Base-by-base conservation (phyloP, 2,113 vertebrate genomes). In the Leptosomus discolor region DNA sequence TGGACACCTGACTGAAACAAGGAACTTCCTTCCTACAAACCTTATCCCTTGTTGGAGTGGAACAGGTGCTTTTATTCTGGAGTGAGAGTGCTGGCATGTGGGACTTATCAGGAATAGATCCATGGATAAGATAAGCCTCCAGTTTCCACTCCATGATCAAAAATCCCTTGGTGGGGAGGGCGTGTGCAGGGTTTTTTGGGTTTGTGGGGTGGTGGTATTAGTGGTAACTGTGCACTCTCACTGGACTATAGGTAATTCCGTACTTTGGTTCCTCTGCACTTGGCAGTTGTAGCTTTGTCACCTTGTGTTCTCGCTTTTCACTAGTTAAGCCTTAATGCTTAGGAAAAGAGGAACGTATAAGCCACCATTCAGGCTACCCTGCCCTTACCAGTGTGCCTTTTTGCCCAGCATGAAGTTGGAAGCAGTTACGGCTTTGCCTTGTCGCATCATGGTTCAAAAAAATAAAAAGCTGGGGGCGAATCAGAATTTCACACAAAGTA, bases 401-500 rank as follows among this genome's bases (percentile, higher is more conserved):
- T 36, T 1, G 2, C 54, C 15, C 58, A 20, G 57, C 2, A 21
- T 15, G 27, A 39, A 34, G 11, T 5, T 48, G 56, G 60, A 56
- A 41, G 29, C 65, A 32, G 43, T n/a, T 78, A 29, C 1, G 22
- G 39, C 56, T 93, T 51, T 83, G 43, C 36, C 34, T 53, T 24
- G 29, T 88, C 46, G 15, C 24, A 16, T 56, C 12, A 5, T 2
- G 6, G 50, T 41, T 5, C 36, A 46, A 53, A 63, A 48, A 36
- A 30, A 34, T 32, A 18, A 64, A 36, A 8, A 3, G 1, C 19
- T 6, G 18, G 4, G 1, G 4, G 43, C 36, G 14, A 19, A 8
- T 26, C 14, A 37, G 57, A 2, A n/a, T 54, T 41, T 64, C 36
- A 41, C 39, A 24, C 20, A 3, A 8, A 53, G 36, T 29, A 24